phyloP scores from a whole-genome alignment of 2,113 vertebrate genomes.

The Pelmatolapia mariae region DNA sequence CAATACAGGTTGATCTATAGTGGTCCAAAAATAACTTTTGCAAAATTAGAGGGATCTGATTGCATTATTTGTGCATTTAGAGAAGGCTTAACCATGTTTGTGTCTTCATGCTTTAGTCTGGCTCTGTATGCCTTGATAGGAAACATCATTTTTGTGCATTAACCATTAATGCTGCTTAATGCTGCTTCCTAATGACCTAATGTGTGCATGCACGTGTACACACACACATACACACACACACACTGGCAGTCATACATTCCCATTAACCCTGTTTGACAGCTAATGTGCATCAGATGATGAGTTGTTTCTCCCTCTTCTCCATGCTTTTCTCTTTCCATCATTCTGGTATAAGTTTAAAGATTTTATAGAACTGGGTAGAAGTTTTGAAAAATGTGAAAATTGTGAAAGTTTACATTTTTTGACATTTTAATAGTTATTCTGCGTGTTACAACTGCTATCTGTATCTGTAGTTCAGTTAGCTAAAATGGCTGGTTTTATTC shows the following conservation, averaged over 20 bases:
- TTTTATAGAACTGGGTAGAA: neutral
- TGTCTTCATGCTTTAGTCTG: conserved; percentile 29
- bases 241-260: neutral
- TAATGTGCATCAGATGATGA: neutral
- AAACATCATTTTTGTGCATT: neutral
- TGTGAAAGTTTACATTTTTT: neutral
- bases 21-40: neutral
- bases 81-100: conserved; percentile 20
- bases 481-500: neutral
- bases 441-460: neutral
- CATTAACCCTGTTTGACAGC: neutral
- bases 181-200: neutral
- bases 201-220: neutral
- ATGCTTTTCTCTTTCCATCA: neutral
- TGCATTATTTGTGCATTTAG: neutral
- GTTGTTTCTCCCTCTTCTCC: neutral
- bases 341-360: neutral
- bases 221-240: neutral
- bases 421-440: neutral
- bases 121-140: neutral
- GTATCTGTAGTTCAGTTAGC: neutral
- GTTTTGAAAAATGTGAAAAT: neutral
- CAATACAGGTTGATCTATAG: neutral
- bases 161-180: neutral
- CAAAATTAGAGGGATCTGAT: neutral